A percentile compares a stretch with the other conserved stretches of the same genome.
Evolutionary conservation across 53 echinoderm and acorn worm species (phyloP).

Genomic region (Holothuria leucospilota): DNA sequence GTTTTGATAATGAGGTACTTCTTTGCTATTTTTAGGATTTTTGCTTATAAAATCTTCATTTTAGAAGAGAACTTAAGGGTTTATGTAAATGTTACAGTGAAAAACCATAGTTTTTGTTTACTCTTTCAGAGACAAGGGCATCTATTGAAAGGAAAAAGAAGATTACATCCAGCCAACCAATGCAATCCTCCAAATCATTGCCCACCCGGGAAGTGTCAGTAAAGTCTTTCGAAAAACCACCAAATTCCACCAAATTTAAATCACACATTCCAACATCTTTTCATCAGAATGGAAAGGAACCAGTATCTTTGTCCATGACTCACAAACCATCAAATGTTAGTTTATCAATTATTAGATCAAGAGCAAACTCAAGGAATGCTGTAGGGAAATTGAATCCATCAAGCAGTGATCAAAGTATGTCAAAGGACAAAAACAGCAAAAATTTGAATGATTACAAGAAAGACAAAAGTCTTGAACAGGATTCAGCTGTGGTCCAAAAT

Average conservation of each 20-base stretch:
- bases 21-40: no score
- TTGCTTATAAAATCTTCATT: no score
- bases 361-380: not conserved
- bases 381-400: not conserved
- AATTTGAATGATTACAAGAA: slow-evolving; percentile 8
- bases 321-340: slow-evolving; percentile 38
- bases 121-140: slow-evolving; percentile 82
- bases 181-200: slow-evolving; percentile 15
- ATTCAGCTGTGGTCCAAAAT: slow-evolving; percentile 65
- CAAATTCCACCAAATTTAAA: slow-evolving; percentile 2
- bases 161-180: slow-evolving; percentile 31
- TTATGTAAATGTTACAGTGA: no score
- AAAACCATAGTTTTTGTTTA: not conserved
- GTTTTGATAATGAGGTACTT: no score
- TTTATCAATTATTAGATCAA: slow-evolving; percentile 6
- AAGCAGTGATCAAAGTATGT: not conserved
- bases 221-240: slow-evolving; percentile 28
- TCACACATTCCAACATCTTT: slow-evolving; percentile 21
- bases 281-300: slow-evolving; percentile 24
- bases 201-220: slow-evolving; percentile 11
- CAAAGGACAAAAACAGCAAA: not conserved
- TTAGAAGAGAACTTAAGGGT: no score
- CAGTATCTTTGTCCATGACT: slow-evolving; percentile 29
- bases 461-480: not conserved
- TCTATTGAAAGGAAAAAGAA: slow-evolving; percentile 85